These are phyloP conservation scores for Malurus cyaneus DNA, from an alignment of 2,113 vertebrate genomes.

Conservation along the genomic window DNA sequence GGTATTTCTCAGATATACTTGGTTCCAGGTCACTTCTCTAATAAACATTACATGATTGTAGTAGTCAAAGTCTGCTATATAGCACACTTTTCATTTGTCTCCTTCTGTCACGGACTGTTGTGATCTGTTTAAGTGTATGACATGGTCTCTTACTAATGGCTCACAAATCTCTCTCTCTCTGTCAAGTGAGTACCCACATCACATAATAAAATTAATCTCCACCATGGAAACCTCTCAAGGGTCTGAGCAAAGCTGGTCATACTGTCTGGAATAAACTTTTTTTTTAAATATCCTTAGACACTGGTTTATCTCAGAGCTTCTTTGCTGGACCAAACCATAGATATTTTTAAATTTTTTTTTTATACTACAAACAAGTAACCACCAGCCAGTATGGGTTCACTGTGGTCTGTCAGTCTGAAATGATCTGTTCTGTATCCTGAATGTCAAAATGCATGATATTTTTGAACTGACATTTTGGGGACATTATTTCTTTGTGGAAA, in stretches of 20 bases:
- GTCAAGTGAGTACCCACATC: not conserved
- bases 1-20: not conserved
- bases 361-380: not conserved
- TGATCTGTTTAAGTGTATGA: not conserved
- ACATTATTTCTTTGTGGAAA: not conserved
- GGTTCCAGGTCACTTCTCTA: not conserved
- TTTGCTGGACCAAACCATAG: not conserved
- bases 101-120: not conserved
- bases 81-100: not conserved
- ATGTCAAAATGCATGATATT: not conserved
- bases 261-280: not conserved
- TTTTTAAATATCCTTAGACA: not conserved
- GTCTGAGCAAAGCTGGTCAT: not conserved
- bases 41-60: not conserved
- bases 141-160: not conserved
- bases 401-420: not conserved
- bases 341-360: not conserved
- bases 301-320: not conserved
- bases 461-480: conserved; percentile 12
- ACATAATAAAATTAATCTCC: not conserved
- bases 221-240: not conserved
- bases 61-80: not conserved
- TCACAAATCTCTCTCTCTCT: conserved; percentile 21
- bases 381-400: not conserved
- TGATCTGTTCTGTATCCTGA: not conserved